phyloP scores from a whole-genome alignment of 2,888 invertebrate genomes.

The Macrosoma leucophasiata region DNA sequence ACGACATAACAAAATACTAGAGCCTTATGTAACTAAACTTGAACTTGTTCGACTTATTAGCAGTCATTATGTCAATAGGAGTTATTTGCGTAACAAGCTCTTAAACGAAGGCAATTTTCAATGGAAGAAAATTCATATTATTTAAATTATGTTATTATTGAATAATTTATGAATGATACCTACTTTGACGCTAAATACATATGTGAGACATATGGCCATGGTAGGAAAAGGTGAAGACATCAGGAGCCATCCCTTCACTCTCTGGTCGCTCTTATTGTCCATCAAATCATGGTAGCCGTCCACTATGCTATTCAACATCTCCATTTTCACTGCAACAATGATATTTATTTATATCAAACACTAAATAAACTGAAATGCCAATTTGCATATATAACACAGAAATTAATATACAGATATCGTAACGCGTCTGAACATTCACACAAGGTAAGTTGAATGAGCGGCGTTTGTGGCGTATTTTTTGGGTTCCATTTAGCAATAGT shows the following conservation, averaged over 20 bases:
- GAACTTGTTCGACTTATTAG: too few relatives aligned
- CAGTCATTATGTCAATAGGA: too few relatives aligned
- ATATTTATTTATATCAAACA: conserved; percentile 3
- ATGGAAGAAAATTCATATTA: neutral
- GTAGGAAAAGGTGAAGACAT: conserved; percentile 90
- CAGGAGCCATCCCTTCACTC: conserved; percentile 86
- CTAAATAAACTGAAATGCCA: too few relatives aligned
- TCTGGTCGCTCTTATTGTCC: conserved; percentile 89
- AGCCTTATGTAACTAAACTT: neutral
- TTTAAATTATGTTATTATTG: neutral
- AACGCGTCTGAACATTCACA: too few relatives aligned
- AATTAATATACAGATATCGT: too few relatives aligned
- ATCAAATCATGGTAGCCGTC: conserved; percentile 84
- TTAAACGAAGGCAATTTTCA: conserved; percentile 3
- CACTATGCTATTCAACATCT: conserved; percentile 72
- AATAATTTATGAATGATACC: too few relatives aligned
- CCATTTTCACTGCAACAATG: conserved; percentile 76
- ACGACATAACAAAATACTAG: neutral
- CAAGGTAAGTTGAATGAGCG: conserved; percentile 14
- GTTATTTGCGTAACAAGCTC: neutral
- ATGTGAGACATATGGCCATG: conserved; percentile 82
- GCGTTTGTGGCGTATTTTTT: too few relatives aligned
- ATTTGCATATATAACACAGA: neutral
- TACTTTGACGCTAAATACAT: conserved; percentile 84
- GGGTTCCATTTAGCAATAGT: conserved; percentile 30